Conservation (phyloP, 2,888 invertebrate species). For the Aphidius colemani region DNA sequence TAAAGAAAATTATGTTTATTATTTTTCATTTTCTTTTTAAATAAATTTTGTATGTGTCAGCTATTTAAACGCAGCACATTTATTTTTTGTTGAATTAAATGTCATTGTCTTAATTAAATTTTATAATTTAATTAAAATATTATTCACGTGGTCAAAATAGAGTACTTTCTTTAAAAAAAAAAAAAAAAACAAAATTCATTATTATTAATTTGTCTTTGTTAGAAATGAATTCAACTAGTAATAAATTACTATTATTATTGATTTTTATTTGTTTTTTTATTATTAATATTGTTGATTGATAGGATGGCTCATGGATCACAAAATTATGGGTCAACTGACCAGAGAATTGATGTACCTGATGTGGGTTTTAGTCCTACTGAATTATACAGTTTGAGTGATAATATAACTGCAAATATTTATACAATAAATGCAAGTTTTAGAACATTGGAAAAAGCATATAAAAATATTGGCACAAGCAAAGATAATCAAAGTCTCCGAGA, state of each 20-base stretch:
- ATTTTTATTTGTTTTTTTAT: not conserved
- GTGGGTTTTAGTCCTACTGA: slow-evolving; percentile 77
- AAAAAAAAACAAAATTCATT: too few relatives aligned
- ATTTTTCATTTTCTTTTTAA: too few relatives aligned
- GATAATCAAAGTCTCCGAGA: slow-evolving; percentile 73
- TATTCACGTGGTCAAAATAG: too few relatives aligned
- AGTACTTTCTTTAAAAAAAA: too few relatives aligned
- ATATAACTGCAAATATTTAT: slow-evolving; percentile 80
- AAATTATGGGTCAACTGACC: slow-evolving; percentile 58
- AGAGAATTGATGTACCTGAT: slow-evolving; percentile 66
- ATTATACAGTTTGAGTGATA: slow-evolving; percentile 78
- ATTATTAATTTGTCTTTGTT: too few relatives aligned
- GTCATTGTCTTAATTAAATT: too few relatives aligned
- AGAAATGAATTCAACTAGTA: too few relatives aligned
- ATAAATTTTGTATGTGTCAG: too few relatives aligned
- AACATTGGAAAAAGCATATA: slow-evolving; percentile 73
- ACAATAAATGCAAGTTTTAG: slow-evolving; percentile 76
- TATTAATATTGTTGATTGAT: slow-evolving; percentile 3
- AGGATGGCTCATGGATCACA: slow-evolving; percentile 58
- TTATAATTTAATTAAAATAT: too few relatives aligned
- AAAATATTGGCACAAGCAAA: slow-evolving; percentile 75
- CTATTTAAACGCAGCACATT: too few relatives aligned
- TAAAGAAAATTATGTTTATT: too few relatives aligned
- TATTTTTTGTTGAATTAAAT: too few relatives aligned
- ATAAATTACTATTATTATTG: not conserved